A percentile compares a stretch with the other conserved stretches of the same genome.
Conservation (phyloP, 2,888 invertebrate species). For the Kuschelorhynchus macadamiae region DNA sequence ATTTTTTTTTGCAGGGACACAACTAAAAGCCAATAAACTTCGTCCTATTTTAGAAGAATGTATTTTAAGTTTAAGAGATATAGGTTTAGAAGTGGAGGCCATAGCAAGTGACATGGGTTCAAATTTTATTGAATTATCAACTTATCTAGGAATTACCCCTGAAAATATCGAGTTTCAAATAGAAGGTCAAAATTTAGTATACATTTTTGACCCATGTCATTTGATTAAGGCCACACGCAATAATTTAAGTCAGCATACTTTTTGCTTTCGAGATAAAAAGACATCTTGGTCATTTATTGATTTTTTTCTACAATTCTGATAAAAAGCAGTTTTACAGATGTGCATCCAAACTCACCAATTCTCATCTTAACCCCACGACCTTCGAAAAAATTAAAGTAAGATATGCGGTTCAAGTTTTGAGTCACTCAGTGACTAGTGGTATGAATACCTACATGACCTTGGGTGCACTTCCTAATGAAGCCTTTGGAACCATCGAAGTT, state of each 20-base stretch:
- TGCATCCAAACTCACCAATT: slow-evolving; percentile 8
- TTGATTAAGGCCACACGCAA: slow-evolving; percentile 1
- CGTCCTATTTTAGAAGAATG: slow-evolving; percentile 4
- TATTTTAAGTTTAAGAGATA: neutral
- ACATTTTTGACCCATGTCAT: slow-evolving; percentile 9
- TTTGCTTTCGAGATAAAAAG: slow-evolving; percentile 3
- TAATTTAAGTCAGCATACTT: slow-evolving; percentile 7
- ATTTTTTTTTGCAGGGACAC: neutral
- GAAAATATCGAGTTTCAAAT: too few species aligned
- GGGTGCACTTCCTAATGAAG: slow-evolving; percentile 40
- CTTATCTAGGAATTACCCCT: neutral
- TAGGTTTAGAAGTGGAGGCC: neutral
- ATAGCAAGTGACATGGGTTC: slow-evolving; percentile 13
- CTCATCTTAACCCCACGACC: slow-evolving; percentile 39
- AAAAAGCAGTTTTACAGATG: slow-evolving; percentile 4
- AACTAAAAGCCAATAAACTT: neutral
- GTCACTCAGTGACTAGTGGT: slow-evolving; percentile 44
- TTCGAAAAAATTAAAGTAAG: slow-evolving; percentile 24
- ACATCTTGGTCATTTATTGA: slow-evolving; percentile 3
- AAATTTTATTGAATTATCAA: slow-evolving; percentile 6
- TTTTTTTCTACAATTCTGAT: neutral
- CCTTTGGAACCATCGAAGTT: slow-evolving; percentile 44
- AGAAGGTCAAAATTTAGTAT: neutral
- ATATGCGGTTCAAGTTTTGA: neutral
- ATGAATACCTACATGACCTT: slow-evolving; percentile 49